Conservation (phyloP, 1,140 invertebrate species). For the Drosophila oshimai region DNA sequence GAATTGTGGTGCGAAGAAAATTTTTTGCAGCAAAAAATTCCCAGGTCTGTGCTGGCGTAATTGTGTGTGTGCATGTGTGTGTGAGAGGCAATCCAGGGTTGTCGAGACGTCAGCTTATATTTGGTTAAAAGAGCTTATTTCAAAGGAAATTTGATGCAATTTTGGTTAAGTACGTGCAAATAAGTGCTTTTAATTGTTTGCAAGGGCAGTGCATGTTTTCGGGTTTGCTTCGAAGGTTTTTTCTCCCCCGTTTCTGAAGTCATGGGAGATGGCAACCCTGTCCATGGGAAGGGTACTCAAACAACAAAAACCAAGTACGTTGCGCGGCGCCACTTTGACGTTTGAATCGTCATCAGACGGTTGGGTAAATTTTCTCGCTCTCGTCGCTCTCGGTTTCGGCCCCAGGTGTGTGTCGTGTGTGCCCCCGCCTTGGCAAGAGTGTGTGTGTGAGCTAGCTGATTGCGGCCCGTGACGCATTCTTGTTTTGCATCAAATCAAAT, state of each 20-base stretch:
- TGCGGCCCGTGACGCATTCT: conserved; percentile 70
- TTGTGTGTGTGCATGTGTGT: conserved; percentile 36
- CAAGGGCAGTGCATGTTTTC: background rate
- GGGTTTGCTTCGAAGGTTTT: background rate
- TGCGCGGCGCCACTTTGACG: conserved; percentile 70
- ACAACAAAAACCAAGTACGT: conserved; percentile 61
- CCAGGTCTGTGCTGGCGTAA: conserved; percentile 71
- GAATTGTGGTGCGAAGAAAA: conserved; percentile 65
- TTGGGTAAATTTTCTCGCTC: conserved; percentile 71
- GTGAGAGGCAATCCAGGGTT: conserved; percentile 54
- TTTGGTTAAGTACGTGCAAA: background rate
- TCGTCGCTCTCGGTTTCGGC: conserved; percentile 33
- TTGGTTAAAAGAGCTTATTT: background rate
- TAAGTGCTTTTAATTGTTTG: background rate
- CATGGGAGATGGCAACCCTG: conserved; percentile 37
- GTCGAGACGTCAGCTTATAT: conserved; percentile 9
- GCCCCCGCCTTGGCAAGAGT: conserved; percentile 15
- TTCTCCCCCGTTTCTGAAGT: background rate
- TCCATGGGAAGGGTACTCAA: conserved; percentile 58
- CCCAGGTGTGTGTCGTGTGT: conserved; percentile 10
- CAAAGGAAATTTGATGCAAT: background rate
- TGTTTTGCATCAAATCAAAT: conserved; percentile 68
- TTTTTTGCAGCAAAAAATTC: conserved; percentile 67
- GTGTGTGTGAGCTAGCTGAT: conserved; percentile 29
- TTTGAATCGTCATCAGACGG: conserved; percentile 73